Conservation (phyloP, 2,113 vertebrate genomes). For the Harpagus bidentatus region DNA sequence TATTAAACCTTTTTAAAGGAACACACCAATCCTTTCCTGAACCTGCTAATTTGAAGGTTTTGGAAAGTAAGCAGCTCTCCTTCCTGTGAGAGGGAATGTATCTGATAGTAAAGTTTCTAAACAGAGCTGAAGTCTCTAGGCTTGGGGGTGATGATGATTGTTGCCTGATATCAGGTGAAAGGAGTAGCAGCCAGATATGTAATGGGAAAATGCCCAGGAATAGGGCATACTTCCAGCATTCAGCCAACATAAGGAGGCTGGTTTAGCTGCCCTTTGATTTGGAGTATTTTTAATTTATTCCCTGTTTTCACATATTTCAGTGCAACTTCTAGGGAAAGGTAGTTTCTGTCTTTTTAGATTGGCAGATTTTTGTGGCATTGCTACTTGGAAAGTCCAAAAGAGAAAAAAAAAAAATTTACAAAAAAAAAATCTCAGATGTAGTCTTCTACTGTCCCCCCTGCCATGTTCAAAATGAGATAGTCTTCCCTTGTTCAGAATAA, state of each 20-base stretch:
- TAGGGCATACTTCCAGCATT: neutral
- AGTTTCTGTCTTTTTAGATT: neutral
- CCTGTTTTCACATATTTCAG: neutral
- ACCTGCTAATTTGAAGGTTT: neutral
- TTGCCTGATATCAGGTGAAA: neutral
- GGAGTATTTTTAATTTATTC: neutral
- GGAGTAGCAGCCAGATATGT: neutral
- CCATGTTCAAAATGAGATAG: neutral
- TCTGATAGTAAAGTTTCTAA: neutral
- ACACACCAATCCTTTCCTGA: neutral
- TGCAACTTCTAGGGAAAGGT: neutral
- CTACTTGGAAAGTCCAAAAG: neutral
- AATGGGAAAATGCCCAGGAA: neutral
- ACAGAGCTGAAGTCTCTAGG: neutral
- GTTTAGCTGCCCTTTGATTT: neutral
- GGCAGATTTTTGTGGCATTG: neutral
- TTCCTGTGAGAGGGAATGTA: neutral
- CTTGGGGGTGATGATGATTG: neutral
- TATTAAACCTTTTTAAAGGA: neutral
- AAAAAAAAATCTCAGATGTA: neutral
- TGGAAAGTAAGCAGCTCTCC: neutral
- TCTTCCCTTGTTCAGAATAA: constrained; percentile 26
- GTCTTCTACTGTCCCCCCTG: neutral
- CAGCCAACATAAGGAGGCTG: neutral
- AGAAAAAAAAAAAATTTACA: neutral